phyloP scores from a whole-genome alignment of 2,113 vertebrate genomes.

The Aspiorhynchus laticeps region DNA sequence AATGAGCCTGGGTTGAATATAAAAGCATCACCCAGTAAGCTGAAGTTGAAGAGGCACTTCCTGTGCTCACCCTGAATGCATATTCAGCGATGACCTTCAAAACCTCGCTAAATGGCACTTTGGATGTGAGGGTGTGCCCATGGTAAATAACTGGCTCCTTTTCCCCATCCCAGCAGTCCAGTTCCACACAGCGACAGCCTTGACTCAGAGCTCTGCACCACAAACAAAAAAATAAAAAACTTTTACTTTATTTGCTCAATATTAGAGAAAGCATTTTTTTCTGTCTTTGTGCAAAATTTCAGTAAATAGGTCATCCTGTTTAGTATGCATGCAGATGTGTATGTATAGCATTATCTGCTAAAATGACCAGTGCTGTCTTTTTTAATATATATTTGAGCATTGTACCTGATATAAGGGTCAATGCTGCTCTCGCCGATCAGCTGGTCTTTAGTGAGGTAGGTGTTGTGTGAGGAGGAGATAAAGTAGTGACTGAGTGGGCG shows the following conservation, averaged over 20 bases:
- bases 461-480: conserved; percentile 98
- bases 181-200: conserved; percentile 94
- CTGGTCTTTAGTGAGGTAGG: conserved; percentile 92
- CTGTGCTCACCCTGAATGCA: conserved; percentile 83
- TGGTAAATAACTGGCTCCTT: conserved; percentile 90
- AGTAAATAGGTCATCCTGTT: not conserved
- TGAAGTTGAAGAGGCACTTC: not conserved
- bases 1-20: too few species aligned
- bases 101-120: conserved; percentile 90
- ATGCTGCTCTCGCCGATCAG: conserved; percentile 89
- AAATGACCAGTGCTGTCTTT: conserved; percentile 13
- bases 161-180: conserved; percentile 97
- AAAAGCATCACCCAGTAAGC: not conserved
- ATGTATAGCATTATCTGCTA: not conserved
- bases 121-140: conserved; percentile 92
- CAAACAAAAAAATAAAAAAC: not conserved
- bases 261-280: conserved; percentile 80
- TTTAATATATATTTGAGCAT: conserved; percentile 15
- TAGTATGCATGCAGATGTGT: not conserved
- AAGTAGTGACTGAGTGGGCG: conserved; percentile 91
- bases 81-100: conserved; percentile 86
- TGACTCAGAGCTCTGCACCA: conserved; percentile 81
- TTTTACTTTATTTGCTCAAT: conserved; percentile 52
- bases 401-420: conserved; percentile 88
- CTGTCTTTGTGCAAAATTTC: not conserved